Conservation (phyloP, 2,797 vertebrate species). For the Ptychobarbus kaznakovi region DNA sequence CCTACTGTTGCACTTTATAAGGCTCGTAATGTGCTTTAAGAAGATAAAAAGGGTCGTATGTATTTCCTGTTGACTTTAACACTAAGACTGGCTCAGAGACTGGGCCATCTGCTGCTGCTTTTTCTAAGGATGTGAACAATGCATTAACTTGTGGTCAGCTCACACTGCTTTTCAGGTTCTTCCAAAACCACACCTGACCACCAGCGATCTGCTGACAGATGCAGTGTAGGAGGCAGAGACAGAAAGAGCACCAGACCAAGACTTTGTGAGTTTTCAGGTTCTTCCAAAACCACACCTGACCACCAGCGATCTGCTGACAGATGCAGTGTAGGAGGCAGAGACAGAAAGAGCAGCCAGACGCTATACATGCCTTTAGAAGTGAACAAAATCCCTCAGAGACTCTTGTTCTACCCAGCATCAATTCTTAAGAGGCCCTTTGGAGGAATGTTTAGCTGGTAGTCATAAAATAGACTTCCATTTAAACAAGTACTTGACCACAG, state of each 20-base stretch:
- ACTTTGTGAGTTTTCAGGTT: slow-evolving; percentile 36
- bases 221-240: neutral
- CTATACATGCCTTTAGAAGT: neutral
- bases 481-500: neutral
- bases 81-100: too few species aligned
- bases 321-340: neutral
- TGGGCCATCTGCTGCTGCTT: too few species aligned
- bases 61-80: slow-evolving; percentile 16
- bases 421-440: neutral
- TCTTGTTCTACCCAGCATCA: neutral
- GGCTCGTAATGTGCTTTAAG: too few species aligned
- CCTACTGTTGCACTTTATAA: neutral
- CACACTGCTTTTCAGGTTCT: slow-evolving; percentile 54
- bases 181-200: slow-evolving; percentile 54
- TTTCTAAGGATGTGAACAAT: too few species aligned
- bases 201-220: neutral
- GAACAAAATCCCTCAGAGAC: neutral
- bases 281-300: slow-evolving; percentile 56
- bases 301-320: slow-evolving; percentile 2
- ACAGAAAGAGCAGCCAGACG: neutral
- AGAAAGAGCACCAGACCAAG: neutral
- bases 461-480: neutral
- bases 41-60: neutral
- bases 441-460: neutral
- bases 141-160: too few species aligned